phyloP scores from a whole-genome alignment of 2,113 vertebrate genomes.

The Thamnaconus septentrionalis region DNA sequence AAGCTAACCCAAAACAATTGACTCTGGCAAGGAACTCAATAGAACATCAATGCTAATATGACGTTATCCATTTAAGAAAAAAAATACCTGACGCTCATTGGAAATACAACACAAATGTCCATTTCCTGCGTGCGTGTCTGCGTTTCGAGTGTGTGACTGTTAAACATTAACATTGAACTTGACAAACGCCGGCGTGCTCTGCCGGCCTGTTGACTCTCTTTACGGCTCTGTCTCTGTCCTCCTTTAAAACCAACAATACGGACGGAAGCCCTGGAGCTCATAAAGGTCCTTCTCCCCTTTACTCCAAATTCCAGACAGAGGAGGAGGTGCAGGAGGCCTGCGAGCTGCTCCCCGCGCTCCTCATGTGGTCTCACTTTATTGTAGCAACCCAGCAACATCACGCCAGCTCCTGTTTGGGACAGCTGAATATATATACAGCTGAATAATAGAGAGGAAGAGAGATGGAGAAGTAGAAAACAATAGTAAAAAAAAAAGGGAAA shows the following conservation, averaged over 20 bases:
- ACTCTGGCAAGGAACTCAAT: no score
- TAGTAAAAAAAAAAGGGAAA: no score
- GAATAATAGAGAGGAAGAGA: no score
- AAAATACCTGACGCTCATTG: no score
- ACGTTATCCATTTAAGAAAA: no score
- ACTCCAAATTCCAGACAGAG: conserved; percentile 52
- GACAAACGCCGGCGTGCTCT: conserved; percentile 61
- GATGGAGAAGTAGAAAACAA: no score
- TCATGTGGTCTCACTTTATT: conserved; percentile 8
- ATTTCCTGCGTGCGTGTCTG: background rate
- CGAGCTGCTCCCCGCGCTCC: conserved; percentile 3
- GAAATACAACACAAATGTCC: background rate
- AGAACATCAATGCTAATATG: no score
- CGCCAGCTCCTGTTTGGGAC: no score
- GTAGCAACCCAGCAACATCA: background rate
- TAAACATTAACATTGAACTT: conserved; percentile 74
- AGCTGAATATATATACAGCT: no score
- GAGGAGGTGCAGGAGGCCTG: conserved; percentile 13
- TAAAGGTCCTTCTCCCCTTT: conserved; percentile 55
- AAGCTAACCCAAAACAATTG: no score
- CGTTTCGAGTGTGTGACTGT: conserved; percentile 19
- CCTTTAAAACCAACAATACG: conserved; percentile 58
- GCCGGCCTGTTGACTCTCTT: conserved; percentile 65
- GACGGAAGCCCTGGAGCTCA: conserved; percentile 55
- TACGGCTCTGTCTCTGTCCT: conserved; percentile 51